Evolutionary conservation across 2,113 vertebrate genomes (phyloP).

Genomic region (Anseranas semipalmata): DNA sequence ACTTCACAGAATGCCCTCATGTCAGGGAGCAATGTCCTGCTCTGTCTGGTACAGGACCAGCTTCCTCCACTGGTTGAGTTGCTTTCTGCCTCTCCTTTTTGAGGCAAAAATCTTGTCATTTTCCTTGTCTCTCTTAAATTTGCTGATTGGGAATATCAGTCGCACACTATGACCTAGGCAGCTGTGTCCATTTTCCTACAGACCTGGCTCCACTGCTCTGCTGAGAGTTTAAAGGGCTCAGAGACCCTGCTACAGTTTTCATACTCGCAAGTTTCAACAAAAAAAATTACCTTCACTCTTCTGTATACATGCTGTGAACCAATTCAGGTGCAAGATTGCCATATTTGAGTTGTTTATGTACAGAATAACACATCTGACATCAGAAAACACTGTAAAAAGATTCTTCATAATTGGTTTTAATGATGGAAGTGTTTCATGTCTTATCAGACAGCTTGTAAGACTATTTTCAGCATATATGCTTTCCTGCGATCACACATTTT

Average conservation of each 20-base stretch:
- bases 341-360: constrained; percentile 13
- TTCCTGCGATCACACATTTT: constrained; percentile 39
- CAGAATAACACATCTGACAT: constrained; percentile 51
- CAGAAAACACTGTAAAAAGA: constrained; percentile 46
- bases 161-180: neutral
- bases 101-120: neutral
- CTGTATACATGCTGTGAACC: neutral
- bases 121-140: neutral
- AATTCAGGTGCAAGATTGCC: neutral
- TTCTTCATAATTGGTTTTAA: constrained; percentile 54
- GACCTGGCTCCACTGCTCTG: neutral
- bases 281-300: neutral
- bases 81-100: neutral
- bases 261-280: neutral
- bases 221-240: neutral
- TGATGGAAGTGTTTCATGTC: constrained; percentile 50
- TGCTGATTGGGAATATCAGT: neutral
- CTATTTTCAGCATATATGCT: constrained; percentile 11
- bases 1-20: neutral
- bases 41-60: neutral
- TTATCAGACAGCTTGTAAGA: constrained; percentile 31
- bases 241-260: neutral
- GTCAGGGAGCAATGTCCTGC: neutral
- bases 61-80: neutral
- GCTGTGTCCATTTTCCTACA: neutral